Conservation (phyloP, 1,140 invertebrate species). For the Zeugodacus cucurbitae region DNA sequence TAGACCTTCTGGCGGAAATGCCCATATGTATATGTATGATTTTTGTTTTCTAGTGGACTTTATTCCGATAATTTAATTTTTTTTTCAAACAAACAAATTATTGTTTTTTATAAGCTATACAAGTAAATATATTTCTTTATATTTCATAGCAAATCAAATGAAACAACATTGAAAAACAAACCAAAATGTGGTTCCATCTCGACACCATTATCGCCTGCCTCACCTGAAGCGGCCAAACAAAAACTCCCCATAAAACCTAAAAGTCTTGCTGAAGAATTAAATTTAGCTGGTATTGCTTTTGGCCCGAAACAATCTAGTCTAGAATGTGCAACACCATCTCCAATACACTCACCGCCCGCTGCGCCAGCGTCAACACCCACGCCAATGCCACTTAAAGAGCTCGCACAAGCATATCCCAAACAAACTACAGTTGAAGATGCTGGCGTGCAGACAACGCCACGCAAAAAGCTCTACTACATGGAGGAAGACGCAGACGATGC, state of each 20-base stretch:
- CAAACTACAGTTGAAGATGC: constrained; percentile 47
- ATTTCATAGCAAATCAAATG: neutral
- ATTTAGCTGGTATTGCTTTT: constrained; percentile 53
- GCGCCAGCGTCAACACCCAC: constrained; percentile 39
- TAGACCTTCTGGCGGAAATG: too few relatives aligned
- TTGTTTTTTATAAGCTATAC: neutral
- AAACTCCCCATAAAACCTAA: constrained; percentile 53
- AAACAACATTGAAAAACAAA: constrained; percentile 46
- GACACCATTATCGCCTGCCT: neutral
- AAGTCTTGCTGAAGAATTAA: constrained; percentile 52
- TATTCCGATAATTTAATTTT: too few relatives aligned
- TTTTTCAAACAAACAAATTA: too few relatives aligned
- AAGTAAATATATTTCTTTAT: neutral
- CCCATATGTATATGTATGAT: too few relatives aligned
- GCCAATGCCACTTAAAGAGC: constrained; percentile 18
- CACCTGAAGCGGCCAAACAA: constrained; percentile 52
- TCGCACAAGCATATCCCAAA: constrained; percentile 38
- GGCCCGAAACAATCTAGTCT: constrained; percentile 37
- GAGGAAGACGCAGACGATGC: constrained; percentile 31
- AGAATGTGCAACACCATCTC: constrained; percentile 43
- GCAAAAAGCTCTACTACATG: constrained; percentile 42
- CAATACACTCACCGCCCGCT: constrained; percentile 46
- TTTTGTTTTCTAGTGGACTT: too few relatives aligned
- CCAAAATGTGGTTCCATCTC: neutral
- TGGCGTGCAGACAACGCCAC: constrained; percentile 50